These are phyloP conservation scores for Drosophila mayri DNA, from an alignment of 1,140 invertebrate genomes.

Conservation along the genomic window DNA sequence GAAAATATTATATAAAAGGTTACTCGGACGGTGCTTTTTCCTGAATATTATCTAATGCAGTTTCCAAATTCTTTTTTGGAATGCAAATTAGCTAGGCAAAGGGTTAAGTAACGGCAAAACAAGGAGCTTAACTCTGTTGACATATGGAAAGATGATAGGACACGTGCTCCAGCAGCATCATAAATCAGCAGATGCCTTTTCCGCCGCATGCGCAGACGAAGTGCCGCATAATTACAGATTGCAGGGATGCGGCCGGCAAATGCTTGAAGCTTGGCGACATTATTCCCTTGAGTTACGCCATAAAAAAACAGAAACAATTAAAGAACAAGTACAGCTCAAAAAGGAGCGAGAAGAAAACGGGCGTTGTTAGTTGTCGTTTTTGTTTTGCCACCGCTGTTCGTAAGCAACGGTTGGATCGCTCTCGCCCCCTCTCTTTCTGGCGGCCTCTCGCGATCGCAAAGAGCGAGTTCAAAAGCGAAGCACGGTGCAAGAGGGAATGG, in stretches of 20 bases:
- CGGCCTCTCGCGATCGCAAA: constrained; percentile 49
- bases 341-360: constrained; percentile 40
- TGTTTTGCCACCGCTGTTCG: constrained; percentile 74
- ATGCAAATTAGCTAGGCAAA: background rate
- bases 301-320: constrained; percentile 12
- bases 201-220: constrained; percentile 42
- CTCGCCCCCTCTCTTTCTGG: constrained; percentile 10
- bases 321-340: background rate
- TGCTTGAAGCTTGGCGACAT: background rate
- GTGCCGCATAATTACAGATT: constrained; percentile 29
- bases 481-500: constrained; percentile 63
- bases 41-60: background rate
- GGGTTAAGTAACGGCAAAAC: background rate
- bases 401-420: constrained; percentile 64
- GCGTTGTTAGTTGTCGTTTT: constrained; percentile 69
- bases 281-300: constrained; percentile 16
- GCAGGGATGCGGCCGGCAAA: constrained; percentile 27
- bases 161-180: constrained; percentile 37
- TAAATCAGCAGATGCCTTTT: constrained; percentile 35
- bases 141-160: constrained; percentile 38
- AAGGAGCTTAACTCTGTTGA: constrained; percentile 26
- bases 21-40: background rate
- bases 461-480: constrained; percentile 70
- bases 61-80: background rate
- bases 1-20: background rate